Conservation (phyloP, 2,888 invertebrate species). For the Nowickia ferox region DNA sequence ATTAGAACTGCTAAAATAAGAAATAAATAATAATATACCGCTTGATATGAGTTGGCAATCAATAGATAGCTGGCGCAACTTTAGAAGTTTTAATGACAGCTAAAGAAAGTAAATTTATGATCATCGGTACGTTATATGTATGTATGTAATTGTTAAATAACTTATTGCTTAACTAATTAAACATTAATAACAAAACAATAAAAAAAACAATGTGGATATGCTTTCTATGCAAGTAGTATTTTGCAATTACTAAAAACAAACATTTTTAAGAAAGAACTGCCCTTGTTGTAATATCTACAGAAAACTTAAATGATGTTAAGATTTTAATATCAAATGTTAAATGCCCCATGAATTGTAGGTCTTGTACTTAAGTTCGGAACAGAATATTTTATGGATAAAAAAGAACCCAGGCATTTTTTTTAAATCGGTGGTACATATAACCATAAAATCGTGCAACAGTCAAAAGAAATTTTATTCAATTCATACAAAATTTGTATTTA, state of each 20-base stretch:
- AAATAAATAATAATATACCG: constrained; percentile 52
- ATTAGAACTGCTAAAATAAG: constrained; percentile 23
- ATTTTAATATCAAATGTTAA: constrained; percentile 3
- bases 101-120: background rate
- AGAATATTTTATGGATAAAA: background rate
- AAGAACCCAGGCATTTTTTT: background rate
- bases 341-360: background rate
- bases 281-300: constrained; percentile 38
- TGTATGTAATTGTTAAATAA: constrained; percentile 45
- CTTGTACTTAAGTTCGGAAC: background rate
- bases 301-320: constrained; percentile 29
- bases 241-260: constrained; percentile 34
- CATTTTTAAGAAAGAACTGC: constrained; percentile 37
- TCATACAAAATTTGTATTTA: background rate
- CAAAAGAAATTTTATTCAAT: background rate
- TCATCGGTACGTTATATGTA: constrained; percentile 7
- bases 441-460: background rate
- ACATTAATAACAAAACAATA: constrained; percentile 65
- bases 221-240: constrained; percentile 37
- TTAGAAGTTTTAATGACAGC: background rate
- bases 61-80: background rate
- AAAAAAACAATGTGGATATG: constrained; percentile 61
- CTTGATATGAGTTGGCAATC: constrained; percentile 10
- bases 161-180: constrained; percentile 49
- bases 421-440: constrained; percentile 18